A percentile compares a stretch with the other conserved stretches of the same genome.
Conservation (phyloP, 53 echinoderm and acorn worm species). For the Mesocentrotus franciscanus region DNA sequence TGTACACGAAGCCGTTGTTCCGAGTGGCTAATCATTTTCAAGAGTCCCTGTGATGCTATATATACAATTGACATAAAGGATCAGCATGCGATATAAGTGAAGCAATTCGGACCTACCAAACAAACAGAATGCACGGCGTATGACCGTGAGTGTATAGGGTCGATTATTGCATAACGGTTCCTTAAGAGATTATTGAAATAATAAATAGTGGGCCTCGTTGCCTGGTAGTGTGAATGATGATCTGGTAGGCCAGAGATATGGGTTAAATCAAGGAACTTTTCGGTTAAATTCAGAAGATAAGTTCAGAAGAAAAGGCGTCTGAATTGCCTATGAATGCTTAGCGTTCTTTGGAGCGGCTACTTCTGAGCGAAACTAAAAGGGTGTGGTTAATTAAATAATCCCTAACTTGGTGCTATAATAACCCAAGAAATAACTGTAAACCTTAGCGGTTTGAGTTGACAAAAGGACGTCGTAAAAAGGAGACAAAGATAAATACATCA, state of each 20-base stretch:
- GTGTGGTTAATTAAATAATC: not conserved
- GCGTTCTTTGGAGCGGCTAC: not conserved
- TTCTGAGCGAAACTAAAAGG: not conserved
- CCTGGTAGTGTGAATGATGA: not conserved
- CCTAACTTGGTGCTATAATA: not conserved
- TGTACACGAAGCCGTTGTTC: not conserved
- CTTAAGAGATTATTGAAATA: not conserved
- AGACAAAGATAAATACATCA: not conserved
- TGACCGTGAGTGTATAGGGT: not conserved
- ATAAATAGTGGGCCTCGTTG: not conserved
- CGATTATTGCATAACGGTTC: conserved; percentile 35
- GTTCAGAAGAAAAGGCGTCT: not conserved
- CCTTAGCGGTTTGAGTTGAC: not conserved
- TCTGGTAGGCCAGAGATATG: not conserved
- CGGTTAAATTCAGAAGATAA: too few relatives aligned
- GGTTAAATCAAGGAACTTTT: not conserved
- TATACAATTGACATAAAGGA: not conserved
- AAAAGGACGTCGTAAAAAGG: not conserved
- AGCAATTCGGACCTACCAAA: not conserved
- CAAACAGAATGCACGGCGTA: not conserved
- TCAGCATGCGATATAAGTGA: not conserved
- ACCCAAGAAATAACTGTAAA: conserved; percentile 21
- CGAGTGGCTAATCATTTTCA: not conserved
- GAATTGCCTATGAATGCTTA: not conserved
- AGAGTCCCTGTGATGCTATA: not conserved